phyloP scores from a whole-genome alignment of 2,113 vertebrate genomes.

The Sprattus sprattus region DNA sequence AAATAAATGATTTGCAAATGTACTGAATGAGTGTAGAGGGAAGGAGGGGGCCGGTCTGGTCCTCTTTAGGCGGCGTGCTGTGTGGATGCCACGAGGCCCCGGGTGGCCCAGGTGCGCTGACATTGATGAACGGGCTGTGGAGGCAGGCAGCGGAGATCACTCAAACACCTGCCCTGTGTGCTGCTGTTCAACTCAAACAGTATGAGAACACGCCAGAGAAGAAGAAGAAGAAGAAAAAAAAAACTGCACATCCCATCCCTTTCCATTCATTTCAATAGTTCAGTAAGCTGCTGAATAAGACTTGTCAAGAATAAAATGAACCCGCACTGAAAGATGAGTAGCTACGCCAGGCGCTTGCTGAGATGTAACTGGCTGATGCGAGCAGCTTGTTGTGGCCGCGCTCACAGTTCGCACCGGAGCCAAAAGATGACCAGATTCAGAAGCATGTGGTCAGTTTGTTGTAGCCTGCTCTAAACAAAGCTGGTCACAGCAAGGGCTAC shows the following conservation, averaged over 20 bases:
- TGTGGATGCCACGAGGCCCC: constrained; percentile 40
- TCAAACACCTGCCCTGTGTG: constrained; percentile 64
- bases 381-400: neutral
- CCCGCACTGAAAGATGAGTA: neutral
- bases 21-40: constrained; percentile 52
- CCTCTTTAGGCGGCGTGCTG: constrained; percentile 56
- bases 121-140: constrained; percentile 65
- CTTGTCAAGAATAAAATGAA: neutral
- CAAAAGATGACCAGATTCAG: neutral
- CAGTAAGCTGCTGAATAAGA: neutral
- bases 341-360: neutral
- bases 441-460: constrained; percentile 17
- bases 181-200: constrained; percentile 61
- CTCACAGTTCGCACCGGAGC: neutral
- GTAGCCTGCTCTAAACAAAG: constrained; percentile 7
- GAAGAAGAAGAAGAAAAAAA: neutral
- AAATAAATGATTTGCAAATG: constrained; percentile 75
- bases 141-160: constrained; percentile 56
- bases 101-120: constrained; percentile 48
- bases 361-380: neutral
- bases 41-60: constrained; percentile 51
- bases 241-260: neutral
- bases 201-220: constrained; percentile 43
- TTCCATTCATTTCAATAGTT: constrained; percentile 12
- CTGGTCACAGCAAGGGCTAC: neutral